These are phyloP conservation scores for Rhinoderma darwinii DNA, from an alignment of 2,113 vertebrate species.

Conservation along the genomic window DNA sequence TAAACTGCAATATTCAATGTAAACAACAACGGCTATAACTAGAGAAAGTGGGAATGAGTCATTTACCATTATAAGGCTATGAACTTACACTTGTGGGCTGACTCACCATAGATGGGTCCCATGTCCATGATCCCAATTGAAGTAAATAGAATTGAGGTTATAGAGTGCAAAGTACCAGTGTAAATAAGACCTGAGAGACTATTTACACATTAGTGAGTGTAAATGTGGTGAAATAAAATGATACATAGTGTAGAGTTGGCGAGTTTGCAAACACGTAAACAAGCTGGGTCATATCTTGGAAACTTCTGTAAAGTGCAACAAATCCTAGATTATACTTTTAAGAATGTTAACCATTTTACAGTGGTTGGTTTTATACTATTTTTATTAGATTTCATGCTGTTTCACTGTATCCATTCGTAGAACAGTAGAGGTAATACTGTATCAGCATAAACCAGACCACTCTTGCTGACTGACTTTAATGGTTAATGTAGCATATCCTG, in stretches of 20 bases:
- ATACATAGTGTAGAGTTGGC: background rate
- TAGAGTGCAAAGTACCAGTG: background rate
- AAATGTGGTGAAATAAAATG: constrained; percentile 3
- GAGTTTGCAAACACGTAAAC: background rate
- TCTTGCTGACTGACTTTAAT: constrained; percentile 56
- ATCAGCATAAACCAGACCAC: constrained; percentile 54
- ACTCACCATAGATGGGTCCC: background rate
- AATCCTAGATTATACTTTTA: constrained; percentile 33
- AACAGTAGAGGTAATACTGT: constrained; percentile 48
- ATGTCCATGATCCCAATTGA: background rate
- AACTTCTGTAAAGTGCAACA: constrained; percentile 4
- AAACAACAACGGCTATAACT: background rate
- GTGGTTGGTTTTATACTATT: constrained; percentile 38
- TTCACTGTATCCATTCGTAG: constrained; percentile 38
- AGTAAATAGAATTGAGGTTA: constrained; percentile 11
- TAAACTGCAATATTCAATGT: background rate
- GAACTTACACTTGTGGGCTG: background rate
- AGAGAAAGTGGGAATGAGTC: background rate
- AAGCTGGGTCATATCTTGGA: background rate
- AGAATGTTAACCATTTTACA: constrained; percentile 38
- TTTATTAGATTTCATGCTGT: constrained; percentile 36
- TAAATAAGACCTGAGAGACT: background rate
- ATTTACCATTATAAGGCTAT: background rate
- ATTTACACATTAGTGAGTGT: background rate
- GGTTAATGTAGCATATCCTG: constrained; percentile 57